Percentiles rank a stretch among this genome's conserved stretches.
phyloP scores from a whole-genome alignment of 2,797 vertebrate genomes.

The Onychomys torridus region DNA sequence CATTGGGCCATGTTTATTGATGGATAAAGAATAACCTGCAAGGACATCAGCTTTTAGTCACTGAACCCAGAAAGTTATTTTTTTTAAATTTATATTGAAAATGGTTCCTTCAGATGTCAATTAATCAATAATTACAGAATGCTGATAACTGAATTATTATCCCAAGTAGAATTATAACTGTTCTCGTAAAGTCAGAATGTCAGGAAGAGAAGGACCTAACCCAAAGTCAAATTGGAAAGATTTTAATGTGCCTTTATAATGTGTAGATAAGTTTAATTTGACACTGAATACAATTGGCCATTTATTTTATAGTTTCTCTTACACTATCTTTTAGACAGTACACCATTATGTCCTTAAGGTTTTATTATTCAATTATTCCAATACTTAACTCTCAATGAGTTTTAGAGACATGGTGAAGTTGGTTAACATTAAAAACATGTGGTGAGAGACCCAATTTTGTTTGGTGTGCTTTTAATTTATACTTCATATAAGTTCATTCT shows the following conservation, averaged over 20 bases:
- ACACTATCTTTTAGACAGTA: background rate
- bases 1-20: background rate
- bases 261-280: background rate
- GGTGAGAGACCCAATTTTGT: background rate
- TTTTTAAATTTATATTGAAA: background rate
- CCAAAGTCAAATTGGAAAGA: background rate
- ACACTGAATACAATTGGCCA: background rate
- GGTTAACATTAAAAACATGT: background rate
- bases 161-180: background rate
- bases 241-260: background rate
- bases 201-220: background rate
- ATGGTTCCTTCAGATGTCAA: background rate
- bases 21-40: background rate
- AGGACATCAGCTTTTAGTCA: background rate
- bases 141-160: background rate
- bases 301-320: background rate
- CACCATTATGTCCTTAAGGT: background rate
- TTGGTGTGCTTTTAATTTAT: background rate
- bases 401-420: background rate
- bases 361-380: background rate
- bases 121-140: background rate
- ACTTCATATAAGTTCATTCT: background rate
- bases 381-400: background rate
- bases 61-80: background rate
- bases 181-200: background rate